A percentile compares a stretch with the other conserved stretches of the same genome.
phyloP scores from a whole-genome alignment of 2,888 invertebrate genomes.

The Spilarctia lutea region DNA sequence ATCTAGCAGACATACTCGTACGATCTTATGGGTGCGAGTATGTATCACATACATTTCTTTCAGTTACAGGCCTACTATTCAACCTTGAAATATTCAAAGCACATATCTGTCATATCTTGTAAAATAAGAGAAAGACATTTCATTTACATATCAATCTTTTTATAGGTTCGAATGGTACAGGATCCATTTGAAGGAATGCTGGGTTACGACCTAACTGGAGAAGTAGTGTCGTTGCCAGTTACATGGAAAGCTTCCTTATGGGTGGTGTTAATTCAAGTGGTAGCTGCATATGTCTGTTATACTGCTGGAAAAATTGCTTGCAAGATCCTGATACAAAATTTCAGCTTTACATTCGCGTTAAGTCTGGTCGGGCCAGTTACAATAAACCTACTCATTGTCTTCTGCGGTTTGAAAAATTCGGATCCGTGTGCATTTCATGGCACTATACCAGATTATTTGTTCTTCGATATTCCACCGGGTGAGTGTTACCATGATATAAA shows the following conservation, averaged over 20 bases:
- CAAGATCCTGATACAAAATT: conserved; percentile 95
- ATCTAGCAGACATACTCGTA: too few species aligned
- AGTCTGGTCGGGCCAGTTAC: conserved; percentile 92
- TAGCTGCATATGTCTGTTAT: conserved; percentile 89
- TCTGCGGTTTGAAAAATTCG: conserved; percentile 88
- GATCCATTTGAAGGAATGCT: conserved; percentile 70
- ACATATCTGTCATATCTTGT: neutral
- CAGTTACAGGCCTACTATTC: too few species aligned
- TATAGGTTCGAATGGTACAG: conserved; percentile 79
- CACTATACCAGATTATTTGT: conserved; percentile 93
- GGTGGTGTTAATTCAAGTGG: conserved; percentile 89
- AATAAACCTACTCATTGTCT: conserved; percentile 88
- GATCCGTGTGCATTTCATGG: conserved; percentile 89
- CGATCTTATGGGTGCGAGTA: too few species aligned
- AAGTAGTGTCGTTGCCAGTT: conserved; percentile 62
- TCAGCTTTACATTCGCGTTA: conserved; percentile 94
- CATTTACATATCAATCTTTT: neutral
- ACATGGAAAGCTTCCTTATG: conserved; percentile 82
- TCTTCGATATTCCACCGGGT: conserved; percentile 93
- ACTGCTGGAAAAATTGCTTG: conserved; percentile 93
- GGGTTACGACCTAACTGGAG: conserved; percentile 71
- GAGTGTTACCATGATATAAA: conserved; percentile 26
- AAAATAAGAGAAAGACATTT: neutral
- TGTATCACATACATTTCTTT: too few species aligned
- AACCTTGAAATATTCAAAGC: neutral